These are phyloP conservation scores for Gymnobelideus leadbeateri DNA, from an alignment of 2,113 vertebrate genomes.

Conservation along the genomic window DNA sequence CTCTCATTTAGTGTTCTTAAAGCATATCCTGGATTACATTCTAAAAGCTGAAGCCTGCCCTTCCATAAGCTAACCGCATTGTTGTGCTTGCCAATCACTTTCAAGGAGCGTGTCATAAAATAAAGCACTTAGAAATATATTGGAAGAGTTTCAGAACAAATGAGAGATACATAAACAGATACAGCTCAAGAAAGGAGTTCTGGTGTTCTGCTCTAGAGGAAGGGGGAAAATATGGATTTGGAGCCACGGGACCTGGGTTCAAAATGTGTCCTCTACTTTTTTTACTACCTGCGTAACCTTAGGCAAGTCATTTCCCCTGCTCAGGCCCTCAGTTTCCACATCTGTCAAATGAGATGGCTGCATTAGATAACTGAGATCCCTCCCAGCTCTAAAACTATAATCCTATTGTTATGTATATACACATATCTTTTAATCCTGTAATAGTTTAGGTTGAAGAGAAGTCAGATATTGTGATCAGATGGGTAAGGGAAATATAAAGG, in stretches of 20 bases:
- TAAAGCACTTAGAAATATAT: background rate
- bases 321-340: background rate
- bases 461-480: background rate
- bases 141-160: background rate
- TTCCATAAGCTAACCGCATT: background rate
- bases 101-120: background rate
- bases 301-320: background rate
- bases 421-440: background rate
- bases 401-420: background rate
- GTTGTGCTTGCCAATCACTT: background rate
- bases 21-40: background rate
- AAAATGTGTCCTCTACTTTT: background rate
- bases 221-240: background rate
- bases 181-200: background rate
- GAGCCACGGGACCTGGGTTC: background rate
- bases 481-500: background rate
- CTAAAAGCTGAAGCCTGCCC: background rate
- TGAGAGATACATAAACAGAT: background rate
- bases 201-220: background rate
- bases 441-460: background rate
- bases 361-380: background rate
- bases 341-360: background rate
- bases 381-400: background rate
- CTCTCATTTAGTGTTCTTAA: background rate
- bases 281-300: background rate